Conservation (phyloP, 2,888 invertebrate genomes). For the Tillus elongatus region DNA sequence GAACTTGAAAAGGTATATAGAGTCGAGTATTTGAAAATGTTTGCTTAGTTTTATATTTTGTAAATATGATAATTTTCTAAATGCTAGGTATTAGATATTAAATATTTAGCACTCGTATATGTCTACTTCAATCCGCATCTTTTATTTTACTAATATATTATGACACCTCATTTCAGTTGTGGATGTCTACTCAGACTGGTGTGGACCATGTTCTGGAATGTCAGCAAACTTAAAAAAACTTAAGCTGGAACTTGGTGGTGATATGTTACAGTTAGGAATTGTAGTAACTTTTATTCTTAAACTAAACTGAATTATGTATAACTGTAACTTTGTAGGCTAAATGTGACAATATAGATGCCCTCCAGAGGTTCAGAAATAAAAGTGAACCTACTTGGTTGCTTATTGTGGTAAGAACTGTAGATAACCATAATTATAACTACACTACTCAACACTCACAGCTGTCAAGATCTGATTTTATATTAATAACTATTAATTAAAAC, state of each 20-base stretch:
- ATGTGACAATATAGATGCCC: conserved; percentile 62
- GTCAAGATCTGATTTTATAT: too few species aligned
- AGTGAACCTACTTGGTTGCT: conserved; percentile 91
- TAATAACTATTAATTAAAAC: too few species aligned
- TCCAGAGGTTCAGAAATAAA: conserved; percentile 68
- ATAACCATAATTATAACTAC: too few species aligned
- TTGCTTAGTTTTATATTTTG: too few species aligned
- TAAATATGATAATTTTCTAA: too few species aligned
- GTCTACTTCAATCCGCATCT: too few species aligned
- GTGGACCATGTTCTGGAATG: conserved; percentile 83
- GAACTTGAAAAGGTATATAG: too few species aligned
- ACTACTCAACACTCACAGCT: too few species aligned
- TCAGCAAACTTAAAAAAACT: conserved; percentile 73
- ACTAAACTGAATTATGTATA: conserved; percentile 16
- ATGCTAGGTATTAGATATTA: too few species aligned
- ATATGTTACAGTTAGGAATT: conserved; percentile 66
- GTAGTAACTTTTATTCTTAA: conserved; percentile 42
- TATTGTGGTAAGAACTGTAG: conserved; percentile 57
- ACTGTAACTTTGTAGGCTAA: conserved; percentile 63
- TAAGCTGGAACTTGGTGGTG: conserved; percentile 81
- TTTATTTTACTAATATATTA: too few species aligned
- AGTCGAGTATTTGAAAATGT: too few species aligned
- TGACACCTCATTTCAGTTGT: conserved; percentile 63
- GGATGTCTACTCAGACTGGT: conserved; percentile 87
- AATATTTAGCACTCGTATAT: too few species aligned